Percentiles rank a stretch among this genome's conserved stretches.
phyloP scores from a whole-genome alignment of 1,140 invertebrate genomes.

The Pectinophora gossypiella region DNA sequence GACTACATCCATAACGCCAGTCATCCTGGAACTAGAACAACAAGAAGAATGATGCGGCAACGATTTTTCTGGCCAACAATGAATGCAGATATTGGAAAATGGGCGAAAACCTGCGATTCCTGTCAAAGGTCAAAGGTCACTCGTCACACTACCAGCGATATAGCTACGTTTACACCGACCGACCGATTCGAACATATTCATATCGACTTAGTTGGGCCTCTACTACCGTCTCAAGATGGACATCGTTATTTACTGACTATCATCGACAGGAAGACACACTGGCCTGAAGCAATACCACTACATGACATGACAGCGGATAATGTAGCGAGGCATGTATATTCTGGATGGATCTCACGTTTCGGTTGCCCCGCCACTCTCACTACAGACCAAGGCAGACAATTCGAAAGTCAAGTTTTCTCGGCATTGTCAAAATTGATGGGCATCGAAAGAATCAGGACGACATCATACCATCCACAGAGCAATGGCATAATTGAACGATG shows the following conservation, averaged over 20 bases:
- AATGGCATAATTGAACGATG: background rate
- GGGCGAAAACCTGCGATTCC: slow-evolving; percentile 25
- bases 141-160: background rate
- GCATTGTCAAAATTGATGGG: background rate
- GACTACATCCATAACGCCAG: background rate
- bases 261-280: background rate
- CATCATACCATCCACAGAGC: background rate
- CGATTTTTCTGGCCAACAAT: slow-evolving; percentile 1
- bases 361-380: background rate
- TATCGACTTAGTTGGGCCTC: slow-evolving; percentile 36
- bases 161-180: slow-evolving; percentile 12
- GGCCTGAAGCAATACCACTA: background rate
- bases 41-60: background rate
- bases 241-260: background rate
- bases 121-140: slow-evolving; percentile 23
- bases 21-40: slow-evolving; percentile 2
- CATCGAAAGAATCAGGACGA: background rate
- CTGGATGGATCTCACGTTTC: background rate
- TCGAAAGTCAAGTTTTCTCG: background rate
- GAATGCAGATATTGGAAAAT: slow-evolving; percentile 42
- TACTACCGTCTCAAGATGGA: slow-evolving; percentile 29
- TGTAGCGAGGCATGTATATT: background rate
- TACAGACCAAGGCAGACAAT: background rate
- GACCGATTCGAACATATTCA: slow-evolving; percentile 52
- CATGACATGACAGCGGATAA: background rate